A percentile compares a stretch with the other conserved stretches of the same genome.
Evolutionary conservation across 92 coral and sea anemone species (phyloP).

Genomic region (Palythoa heliodiscus): DNA sequence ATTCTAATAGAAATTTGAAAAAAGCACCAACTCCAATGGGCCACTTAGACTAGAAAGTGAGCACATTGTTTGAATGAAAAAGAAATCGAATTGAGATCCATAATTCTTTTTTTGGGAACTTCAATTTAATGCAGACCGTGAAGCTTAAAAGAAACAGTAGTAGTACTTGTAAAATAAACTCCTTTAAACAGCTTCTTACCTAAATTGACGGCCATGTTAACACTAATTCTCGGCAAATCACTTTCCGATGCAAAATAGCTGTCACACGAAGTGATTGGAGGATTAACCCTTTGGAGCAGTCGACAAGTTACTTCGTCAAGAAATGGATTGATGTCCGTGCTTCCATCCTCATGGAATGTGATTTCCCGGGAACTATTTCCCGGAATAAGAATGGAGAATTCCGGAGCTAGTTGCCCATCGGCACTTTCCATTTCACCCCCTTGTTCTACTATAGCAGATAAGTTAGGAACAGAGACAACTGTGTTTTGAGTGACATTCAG

Average conservation of each 20-base stretch:
- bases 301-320: conserved; percentile 65
- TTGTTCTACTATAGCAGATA: conserved; percentile 47
- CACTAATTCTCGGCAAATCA: conserved; percentile 73
- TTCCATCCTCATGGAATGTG: conserved; percentile 57
- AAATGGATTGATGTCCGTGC: conserved; percentile 79
- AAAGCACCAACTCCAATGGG: too few relatives aligned
- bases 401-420: conserved; percentile 24
- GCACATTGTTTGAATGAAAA: too few relatives aligned
- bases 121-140: too few relatives aligned
- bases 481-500: conserved; percentile 60
- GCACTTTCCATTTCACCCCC: neutral
- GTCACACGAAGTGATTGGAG: conserved; percentile 65
- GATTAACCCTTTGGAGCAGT: conserved; percentile 46
- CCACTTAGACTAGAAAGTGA: too few relatives aligned
- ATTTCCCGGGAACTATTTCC: conserved; percentile 43
- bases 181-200: conserved; percentile 57
- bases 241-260: conserved; percentile 55
- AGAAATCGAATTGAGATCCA: too few relatives aligned
- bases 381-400: conserved; percentile 28
- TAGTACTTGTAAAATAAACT: too few relatives aligned
- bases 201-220: conserved; percentile 62
- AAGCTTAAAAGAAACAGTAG: too few relatives aligned
- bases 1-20: too few relatives aligned
- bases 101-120: too few relatives aligned
- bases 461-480: conserved; percentile 8